Evolutionary conservation across 2,113 vertebrate genomes (phyloP), one percentile per base, ranked within the genome.

Genomic region (Thunnus thynnus): DNA sequence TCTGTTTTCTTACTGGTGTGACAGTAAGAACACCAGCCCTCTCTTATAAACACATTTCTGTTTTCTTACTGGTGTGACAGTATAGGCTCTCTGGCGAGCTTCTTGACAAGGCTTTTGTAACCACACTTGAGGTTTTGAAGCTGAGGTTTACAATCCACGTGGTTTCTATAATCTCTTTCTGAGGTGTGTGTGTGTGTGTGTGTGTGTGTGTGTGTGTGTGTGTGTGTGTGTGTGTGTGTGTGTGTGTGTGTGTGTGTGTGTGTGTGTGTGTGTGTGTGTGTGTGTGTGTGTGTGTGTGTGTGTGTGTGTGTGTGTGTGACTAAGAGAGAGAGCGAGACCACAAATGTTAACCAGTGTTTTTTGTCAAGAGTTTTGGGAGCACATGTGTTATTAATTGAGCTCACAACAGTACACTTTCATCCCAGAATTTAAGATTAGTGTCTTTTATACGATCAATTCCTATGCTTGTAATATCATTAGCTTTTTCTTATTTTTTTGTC

Each of bases 61-160:
- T 3, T 62, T 22, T 20, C 20, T 44, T 1, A 62, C 1, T 0
- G 27, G 0, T 61, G 36, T 46, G 20, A 65, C 9, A 11, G 14
- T 20, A 27, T 41, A 18, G 8, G 36, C 32, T 63, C 67, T 54
- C 47, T 70, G 32, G 56, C 32, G 67, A 74, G 63, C 5, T 48
- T 61, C 36, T 66, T 62, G 0, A 54, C 58, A 13, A 69, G 20
- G 10, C 61, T 68, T 69, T 62, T 72, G 36, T 50, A 76, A 66
- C 76, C 73, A 65, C 82, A 72, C 56, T 58, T 85, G 54, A 5
- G 67, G 77, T 85, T 85, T 85, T 72, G 55, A 63, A 27, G 27
- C 36, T 63, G 25, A 73, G 77, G 76, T 88, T 86, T 87, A 79
- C 51, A 60, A 57, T 67, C 55, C 85, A 88, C 48, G 44, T 89